Conservation (phyloP, 2,113 vertebrate species). For the Cyphomyrus discorhynchus region DNA sequence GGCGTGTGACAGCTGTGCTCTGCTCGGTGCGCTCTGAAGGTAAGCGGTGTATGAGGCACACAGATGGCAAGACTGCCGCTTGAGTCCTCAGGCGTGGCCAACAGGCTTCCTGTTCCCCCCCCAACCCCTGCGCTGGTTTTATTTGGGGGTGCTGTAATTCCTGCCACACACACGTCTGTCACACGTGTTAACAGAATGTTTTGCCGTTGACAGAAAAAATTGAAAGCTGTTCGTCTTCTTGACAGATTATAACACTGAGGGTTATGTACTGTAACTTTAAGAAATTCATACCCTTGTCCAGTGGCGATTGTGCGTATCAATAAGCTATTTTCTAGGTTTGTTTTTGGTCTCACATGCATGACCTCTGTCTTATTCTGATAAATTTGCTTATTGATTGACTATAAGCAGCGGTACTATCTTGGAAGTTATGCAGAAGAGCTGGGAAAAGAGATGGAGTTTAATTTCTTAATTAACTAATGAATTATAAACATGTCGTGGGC, state of each 20-base stretch:
- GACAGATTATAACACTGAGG: background rate
- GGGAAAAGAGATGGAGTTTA: background rate
- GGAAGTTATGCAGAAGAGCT: background rate
- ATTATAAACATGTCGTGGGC: too few relatives aligned
- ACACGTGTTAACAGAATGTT: conserved; percentile 2
- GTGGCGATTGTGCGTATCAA: background rate
- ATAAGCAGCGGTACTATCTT: background rate
- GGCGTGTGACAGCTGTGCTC: background rate
- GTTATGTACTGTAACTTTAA: background rate
- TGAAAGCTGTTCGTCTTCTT: background rate
- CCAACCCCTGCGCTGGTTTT: conserved; percentile 7
- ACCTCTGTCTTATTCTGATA: background rate
- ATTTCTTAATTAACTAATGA: too few relatives aligned
- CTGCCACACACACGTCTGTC: conserved; percentile 8
- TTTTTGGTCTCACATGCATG: background rate
- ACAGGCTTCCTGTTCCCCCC: conserved; percentile 52
- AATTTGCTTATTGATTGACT: background rate
- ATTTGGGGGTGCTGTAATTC: conserved; percentile 29
- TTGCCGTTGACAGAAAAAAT: background rate
- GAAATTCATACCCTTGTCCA: background rate
- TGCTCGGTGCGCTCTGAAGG: background rate
- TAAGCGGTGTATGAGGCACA: background rate
- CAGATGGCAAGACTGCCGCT: background rate
- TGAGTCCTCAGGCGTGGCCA: conserved; percentile 18
- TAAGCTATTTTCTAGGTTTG: background rate